These are phyloP conservation scores for Tenebrosternarchus preto DNA, from an alignment of 2,113 vertebrate genomes.

Conservation along the genomic window DNA sequence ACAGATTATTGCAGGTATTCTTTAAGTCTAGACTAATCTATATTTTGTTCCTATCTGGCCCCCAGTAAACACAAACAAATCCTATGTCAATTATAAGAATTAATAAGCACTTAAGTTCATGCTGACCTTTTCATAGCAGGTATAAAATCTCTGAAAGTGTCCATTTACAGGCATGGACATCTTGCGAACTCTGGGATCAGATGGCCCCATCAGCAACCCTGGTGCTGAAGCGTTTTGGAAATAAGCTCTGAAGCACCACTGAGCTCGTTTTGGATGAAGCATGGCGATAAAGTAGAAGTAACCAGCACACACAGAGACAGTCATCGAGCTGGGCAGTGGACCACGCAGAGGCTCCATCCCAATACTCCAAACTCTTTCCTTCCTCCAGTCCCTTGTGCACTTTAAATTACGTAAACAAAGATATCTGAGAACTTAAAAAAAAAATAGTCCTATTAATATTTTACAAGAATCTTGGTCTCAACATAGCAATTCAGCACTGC, in stretches of 20 bases:
- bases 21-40: too few relatives aligned
- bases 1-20: too few relatives aligned
- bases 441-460: slow-evolving; percentile 5
- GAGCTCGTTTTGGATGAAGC: background rate
- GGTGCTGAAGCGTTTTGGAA: background rate
- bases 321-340: slow-evolving; percentile 27
- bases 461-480: background rate
- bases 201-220: background rate
- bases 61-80: too few relatives aligned
- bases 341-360: background rate
- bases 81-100: too few relatives aligned
- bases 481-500: slow-evolving; percentile 1
- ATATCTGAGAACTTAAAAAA: background rate
- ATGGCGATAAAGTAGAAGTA: background rate
- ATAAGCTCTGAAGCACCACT: background rate
- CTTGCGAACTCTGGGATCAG: background rate
- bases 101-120: too few relatives aligned
- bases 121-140: too few relatives aligned
- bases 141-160: too few relatives aligned
- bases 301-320: slow-evolving; percentile 37
- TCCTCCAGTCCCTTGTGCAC: slow-evolving; percentile 20
- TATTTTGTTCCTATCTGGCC: too few relatives aligned
- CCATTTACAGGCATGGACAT: background rate
- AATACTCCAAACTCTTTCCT: slow-evolving; percentile 30
- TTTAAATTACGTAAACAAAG: background rate